Percentiles rank a stretch among this genome's conserved stretches.
phyloP scores from a whole-genome alignment of 2,888 invertebrate genomes.

The Drosophila peninsularis region DNA sequence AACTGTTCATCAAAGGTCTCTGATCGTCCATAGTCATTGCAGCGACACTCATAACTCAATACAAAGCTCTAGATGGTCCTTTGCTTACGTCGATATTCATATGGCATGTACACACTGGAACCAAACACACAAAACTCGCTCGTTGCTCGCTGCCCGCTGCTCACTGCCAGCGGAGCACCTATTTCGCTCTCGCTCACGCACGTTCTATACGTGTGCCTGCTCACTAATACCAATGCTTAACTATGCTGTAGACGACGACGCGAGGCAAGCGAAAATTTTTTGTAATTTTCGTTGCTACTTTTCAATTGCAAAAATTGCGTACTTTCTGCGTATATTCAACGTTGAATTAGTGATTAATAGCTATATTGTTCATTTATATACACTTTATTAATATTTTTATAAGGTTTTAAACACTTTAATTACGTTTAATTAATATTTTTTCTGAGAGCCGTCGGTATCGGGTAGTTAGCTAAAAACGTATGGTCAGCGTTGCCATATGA shows the following conservation, averaged over 20 bases:
- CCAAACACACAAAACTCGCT: slow-evolving; percentile 47
- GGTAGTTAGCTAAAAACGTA: slow-evolving; percentile 47
- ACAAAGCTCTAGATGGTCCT: slow-evolving; percentile 52
- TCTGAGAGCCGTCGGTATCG: slow-evolving; percentile 49
- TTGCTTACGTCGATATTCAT: slow-evolving; percentile 50
- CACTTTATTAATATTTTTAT: slow-evolving; percentile 70
- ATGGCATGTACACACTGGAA: slow-evolving; percentile 50
- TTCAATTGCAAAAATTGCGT: slow-evolving; percentile 63
- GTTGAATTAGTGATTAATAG: slow-evolving; percentile 59
- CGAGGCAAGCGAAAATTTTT: slow-evolving; percentile 52
- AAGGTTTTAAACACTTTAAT: slow-evolving; percentile 59
- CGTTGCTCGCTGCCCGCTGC: slow-evolving; percentile 30
- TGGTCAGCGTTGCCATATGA: slow-evolving; percentile 37
- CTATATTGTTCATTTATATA: slow-evolving; percentile 66
- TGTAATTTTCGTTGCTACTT: slow-evolving; percentile 42
- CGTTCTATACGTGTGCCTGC: slow-evolving; percentile 40
- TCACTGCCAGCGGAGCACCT: slow-evolving; percentile 61
- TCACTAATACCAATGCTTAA: slow-evolving; percentile 54
- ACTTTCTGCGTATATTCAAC: slow-evolving; percentile 57
- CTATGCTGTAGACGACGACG: slow-evolving; percentile 46
- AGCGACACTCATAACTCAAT: slow-evolving; percentile 83
- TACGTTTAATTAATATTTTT: slow-evolving; percentile 56
- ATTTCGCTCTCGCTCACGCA: slow-evolving; percentile 34
- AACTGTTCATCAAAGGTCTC: slow-evolving; percentile 84
- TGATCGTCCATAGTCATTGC: slow-evolving; percentile 85